A percentile compares a stretch with the other conserved stretches of the same genome.
These are phyloP conservation scores for Pseudotriccus pelzelni DNA, from an alignment of 2,797 vertebrate genomes.

Conservation along the genomic window DNA sequence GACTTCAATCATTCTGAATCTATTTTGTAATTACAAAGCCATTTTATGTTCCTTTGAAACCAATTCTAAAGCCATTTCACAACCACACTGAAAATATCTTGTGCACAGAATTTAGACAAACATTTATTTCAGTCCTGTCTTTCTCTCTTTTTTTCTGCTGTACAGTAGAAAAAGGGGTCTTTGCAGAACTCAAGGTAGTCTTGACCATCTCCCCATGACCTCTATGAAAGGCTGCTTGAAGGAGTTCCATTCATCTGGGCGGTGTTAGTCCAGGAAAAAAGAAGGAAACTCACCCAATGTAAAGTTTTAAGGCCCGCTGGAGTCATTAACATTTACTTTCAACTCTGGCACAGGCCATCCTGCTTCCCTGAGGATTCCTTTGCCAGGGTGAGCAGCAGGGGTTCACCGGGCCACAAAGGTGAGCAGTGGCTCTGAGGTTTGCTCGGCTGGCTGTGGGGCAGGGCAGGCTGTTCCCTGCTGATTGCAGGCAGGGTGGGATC, in stretches of 20 bases:
- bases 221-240: neutral
- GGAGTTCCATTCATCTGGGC: neutral
- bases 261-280: neutral
- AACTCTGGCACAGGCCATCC: accelerated
- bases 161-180: neutral
- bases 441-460: neutral
- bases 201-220: neutral
- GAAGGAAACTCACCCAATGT: neutral
- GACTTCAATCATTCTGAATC: conserved; percentile 27
- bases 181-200: neutral
- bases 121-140: neutral
- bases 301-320: neutral
- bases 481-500: neutral
- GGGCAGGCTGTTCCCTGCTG: neutral
- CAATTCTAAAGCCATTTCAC: conserved; percentile 7
- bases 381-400: neutral
- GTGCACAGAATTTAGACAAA: neutral
- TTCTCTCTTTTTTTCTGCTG: neutral
- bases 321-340: neutral
- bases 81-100: neutral
- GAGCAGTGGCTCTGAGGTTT: neutral
- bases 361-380: neutral
- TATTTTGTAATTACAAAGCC: conserved; percentile 42
- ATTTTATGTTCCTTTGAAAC: conserved; percentile 48
- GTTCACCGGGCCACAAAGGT: neutral